phyloP scores from a whole-genome alignment of 1,140 invertebrate genomes.

The Oncopodura yosiiana region DNA sequence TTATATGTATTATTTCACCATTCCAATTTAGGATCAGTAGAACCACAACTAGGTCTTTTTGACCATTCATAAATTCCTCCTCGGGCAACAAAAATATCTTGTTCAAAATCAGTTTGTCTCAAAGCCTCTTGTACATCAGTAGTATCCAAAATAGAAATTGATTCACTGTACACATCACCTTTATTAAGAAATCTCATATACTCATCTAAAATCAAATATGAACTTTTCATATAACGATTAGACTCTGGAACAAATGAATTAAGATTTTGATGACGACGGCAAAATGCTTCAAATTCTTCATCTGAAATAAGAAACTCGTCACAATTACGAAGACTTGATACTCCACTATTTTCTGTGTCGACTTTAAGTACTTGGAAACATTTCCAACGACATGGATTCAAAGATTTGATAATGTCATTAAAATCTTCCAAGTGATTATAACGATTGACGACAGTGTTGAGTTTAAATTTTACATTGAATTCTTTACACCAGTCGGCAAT shows the following conservation, averaged over 20 bases:
- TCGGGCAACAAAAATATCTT: slow-evolving; percentile 43
- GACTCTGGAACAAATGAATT: slow-evolving; percentile 44
- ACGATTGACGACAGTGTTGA: slow-evolving; percentile 46
- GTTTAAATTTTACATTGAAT: slow-evolving; percentile 44
- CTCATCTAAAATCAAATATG: slow-evolving; percentile 47
- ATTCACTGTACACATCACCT: slow-evolving; percentile 40
- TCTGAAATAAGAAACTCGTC: slow-evolving; percentile 42
- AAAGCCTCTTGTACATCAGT: slow-evolving; percentile 42
- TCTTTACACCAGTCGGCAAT: slow-evolving; percentile 41
- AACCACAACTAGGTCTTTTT: slow-evolving; percentile 32
- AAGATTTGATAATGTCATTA: slow-evolving; percentile 38
- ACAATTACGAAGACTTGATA: slow-evolving; percentile 41
- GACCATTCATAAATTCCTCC: slow-evolving; percentile 46
- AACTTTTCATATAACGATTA: slow-evolving; percentile 45
- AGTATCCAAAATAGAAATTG: slow-evolving; percentile 42
- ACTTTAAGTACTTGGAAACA: slow-evolving; percentile 33
- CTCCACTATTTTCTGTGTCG: slow-evolving; percentile 45
- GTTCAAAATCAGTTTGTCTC: slow-evolving; percentile 44
- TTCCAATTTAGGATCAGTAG: slow-evolving; percentile 33
- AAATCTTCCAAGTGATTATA: slow-evolving; percentile 45
- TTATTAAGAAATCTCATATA: slow-evolving; percentile 48
- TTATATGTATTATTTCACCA: too few species aligned
- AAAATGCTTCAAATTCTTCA: slow-evolving; percentile 42
- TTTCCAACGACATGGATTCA: slow-evolving; percentile 44
- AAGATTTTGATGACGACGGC: slow-evolving; percentile 40